These are phyloP conservation scores for Aelia acuminata DNA, from an alignment of 2,888 invertebrate genomes.

Conservation along the genomic window DNA sequence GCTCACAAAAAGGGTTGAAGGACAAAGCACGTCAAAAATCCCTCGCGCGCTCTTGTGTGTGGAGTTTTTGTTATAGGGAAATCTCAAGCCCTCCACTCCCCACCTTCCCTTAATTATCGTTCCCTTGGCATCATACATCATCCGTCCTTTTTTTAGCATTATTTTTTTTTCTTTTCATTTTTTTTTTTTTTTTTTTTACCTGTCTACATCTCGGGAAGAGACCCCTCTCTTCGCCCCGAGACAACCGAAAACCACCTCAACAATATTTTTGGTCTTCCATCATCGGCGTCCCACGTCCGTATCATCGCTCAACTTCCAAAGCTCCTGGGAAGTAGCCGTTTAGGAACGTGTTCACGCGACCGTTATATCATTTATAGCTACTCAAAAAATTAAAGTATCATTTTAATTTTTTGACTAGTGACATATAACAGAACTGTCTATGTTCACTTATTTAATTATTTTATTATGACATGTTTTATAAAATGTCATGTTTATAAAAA, in stretches of 20 bases:
- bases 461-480: too few species aligned
- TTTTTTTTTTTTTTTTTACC: conserved; percentile 8
- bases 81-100: conserved; percentile 49
- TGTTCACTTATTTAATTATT: too few species aligned
- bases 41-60: conserved; percentile 24
- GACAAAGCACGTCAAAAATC: conserved; percentile 60
- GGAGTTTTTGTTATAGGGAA: conserved; percentile 59
- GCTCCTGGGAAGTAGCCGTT: conserved; percentile 3
- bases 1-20: conserved; percentile 56
- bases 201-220: conserved; percentile 34
- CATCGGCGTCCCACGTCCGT: conserved; percentile 18
- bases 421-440: too few species aligned
- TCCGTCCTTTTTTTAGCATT: conserved; percentile 48
- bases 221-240: conserved; percentile 33
- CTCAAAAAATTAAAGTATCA: not conserved
- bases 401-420: too few species aligned
- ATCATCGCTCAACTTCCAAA: conserved; percentile 20
- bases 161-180: not conserved
- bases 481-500: too few species aligned
- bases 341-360: not conserved
- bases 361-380: not conserved
- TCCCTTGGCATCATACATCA: conserved; percentile 57
- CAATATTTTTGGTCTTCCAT: conserved; percentile 47
- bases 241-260: conserved; percentile 55
- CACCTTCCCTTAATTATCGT: conserved; percentile 54